phyloP scores from a whole-genome alignment of 2,888 invertebrate genomes.

The Dryococelus australis region DNA sequence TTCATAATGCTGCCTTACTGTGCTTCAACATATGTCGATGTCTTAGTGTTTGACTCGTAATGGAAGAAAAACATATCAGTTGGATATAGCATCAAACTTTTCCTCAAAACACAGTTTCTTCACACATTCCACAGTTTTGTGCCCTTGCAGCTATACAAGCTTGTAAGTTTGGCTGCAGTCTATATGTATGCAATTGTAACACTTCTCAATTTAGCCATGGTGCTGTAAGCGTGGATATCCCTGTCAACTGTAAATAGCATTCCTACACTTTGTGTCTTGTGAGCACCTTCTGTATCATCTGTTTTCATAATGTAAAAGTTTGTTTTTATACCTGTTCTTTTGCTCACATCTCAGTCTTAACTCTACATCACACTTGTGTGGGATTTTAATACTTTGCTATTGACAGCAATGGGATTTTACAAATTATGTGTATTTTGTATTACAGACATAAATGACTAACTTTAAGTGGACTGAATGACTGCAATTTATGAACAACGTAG shows the following conservation, averaged over 20 bases:
- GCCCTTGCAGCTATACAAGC: neutral
- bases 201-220: neutral
- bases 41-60: neutral
- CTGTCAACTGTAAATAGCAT: neutral
- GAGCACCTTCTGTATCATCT: neutral
- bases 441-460: too few relatives aligned
- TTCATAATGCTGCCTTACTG: neutral
- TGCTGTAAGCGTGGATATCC: neutral
- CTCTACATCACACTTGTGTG: too few relatives aligned
- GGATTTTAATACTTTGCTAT: too few relatives aligned
- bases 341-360: neutral
- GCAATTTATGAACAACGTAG: too few relatives aligned
- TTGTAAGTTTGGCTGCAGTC: neutral
- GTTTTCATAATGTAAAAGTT: neutral
- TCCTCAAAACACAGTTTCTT: neutral
- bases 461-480: too few relatives aligned
- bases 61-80: neutral
- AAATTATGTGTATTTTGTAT: too few relatives aligned
- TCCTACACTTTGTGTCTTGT: neutral
- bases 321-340: neutral
- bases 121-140: neutral
- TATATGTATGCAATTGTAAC: neutral
- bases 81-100: neutral
- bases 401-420: too few relatives aligned
- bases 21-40: neutral